Evolutionary conservation across 2,888 invertebrate genomes (phyloP).

Genomic region (Dyspetes luteomarginatus): DNA sequence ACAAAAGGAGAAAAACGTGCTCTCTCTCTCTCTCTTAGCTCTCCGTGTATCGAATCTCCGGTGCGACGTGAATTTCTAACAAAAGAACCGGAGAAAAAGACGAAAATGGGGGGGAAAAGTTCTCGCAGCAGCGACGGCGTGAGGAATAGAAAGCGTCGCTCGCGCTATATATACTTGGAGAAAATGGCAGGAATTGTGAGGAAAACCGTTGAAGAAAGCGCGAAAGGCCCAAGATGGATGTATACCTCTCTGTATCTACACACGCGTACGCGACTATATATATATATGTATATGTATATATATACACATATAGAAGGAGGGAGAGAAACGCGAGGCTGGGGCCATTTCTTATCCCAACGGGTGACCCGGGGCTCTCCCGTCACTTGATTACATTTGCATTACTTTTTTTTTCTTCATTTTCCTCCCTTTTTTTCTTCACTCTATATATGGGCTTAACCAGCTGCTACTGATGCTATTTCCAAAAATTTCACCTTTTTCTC

Average conservation of each 20-base stretch:
- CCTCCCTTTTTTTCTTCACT: too few species aligned
- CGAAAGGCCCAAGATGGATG: background rate
- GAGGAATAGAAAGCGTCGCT: slow-evolving; percentile 33
- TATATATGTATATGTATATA: background rate
- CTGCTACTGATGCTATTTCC: too few species aligned
- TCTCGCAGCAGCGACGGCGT: slow-evolving; percentile 24
- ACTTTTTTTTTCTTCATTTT: slow-evolving; percentile 40
- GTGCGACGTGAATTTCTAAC: slow-evolving; percentile 45
- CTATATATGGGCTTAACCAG: too few species aligned
- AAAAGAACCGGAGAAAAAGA: slow-evolving; percentile 47
- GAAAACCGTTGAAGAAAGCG: slow-evolving; percentile 25
- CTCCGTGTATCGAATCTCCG: slow-evolving; percentile 7
- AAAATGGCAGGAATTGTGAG: slow-evolving; percentile 48
- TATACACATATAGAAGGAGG: background rate
- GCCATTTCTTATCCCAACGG: slow-evolving; percentile 19
- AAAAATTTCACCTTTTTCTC: too few species aligned
- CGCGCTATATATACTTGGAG: slow-evolving; percentile 16
- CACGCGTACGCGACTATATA: background rate
- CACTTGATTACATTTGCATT: slow-evolving; percentile 75
- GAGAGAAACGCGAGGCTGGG: background rate
- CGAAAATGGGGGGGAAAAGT: slow-evolving; percentile 53
- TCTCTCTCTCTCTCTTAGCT: background rate
- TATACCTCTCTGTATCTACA: too few species aligned
- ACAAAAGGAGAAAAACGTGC: slow-evolving; percentile 56
- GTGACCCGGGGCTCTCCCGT: slow-evolving; percentile 46